These are phyloP conservation scores for Mystacides longicornis DNA, from an alignment of 2,888 invertebrate species.

Conservation along the genomic window DNA sequence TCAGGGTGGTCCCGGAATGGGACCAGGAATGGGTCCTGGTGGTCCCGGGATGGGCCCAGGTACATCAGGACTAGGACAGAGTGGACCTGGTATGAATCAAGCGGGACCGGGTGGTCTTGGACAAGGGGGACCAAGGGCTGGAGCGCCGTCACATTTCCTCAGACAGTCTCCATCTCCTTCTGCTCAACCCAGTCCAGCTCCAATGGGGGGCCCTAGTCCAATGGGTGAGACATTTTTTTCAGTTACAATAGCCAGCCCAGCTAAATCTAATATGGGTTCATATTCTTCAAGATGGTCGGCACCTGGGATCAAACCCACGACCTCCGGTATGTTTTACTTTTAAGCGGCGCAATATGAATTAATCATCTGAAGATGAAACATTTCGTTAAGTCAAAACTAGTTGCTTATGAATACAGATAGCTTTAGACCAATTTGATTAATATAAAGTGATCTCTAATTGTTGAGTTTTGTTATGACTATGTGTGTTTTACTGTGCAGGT, in stretches of 20 bases:
- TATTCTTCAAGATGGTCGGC: no score
- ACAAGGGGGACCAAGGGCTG: conserved; percentile 48
- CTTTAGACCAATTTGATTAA: no score
- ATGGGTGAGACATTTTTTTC: conserved; percentile 31
- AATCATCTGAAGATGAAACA: no score
- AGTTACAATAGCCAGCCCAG: no score
- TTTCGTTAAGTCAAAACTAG: no score
- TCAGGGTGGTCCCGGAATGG: conserved; percentile 39
- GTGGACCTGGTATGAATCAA: conserved; percentile 30
- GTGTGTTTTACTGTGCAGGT: conserved; percentile 30
- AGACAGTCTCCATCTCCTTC: conserved; percentile 75
- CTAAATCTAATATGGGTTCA: no score
- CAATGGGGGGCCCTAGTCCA: conserved; percentile 51
- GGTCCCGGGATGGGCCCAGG: conserved; percentile 35
- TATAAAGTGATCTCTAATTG: no score
- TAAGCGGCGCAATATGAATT: no score
- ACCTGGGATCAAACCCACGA: no score
- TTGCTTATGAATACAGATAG: no score
- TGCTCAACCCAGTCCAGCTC: conserved; percentile 63
- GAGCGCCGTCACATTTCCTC: conserved; percentile 68
- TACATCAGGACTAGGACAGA: conserved; percentile 35
- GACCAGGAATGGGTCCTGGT: conserved; percentile 35
- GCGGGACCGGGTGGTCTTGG: conserved; percentile 40
- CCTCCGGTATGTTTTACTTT: no score
- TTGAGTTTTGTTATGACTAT: no score